phyloP scores from a whole-genome alignment of 2,113 vertebrate species.

The Glaucomys volans region DNA sequence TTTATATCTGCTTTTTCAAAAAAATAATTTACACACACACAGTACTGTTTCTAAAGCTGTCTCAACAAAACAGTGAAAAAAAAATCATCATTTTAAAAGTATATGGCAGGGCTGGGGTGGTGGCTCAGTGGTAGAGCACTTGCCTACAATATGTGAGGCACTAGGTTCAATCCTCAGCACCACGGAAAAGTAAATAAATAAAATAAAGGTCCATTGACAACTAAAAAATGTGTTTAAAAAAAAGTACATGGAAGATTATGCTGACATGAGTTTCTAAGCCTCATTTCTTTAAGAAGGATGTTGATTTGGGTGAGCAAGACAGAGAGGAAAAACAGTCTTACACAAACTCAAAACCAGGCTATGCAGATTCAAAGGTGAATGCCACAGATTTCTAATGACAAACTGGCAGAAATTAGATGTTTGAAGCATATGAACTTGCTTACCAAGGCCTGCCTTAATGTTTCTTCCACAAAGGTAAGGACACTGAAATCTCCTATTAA shows the following conservation, averaged over 20 bases:
- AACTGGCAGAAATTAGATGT: neutral
- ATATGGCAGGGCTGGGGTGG: neutral
- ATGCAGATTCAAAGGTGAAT: slow-evolving; percentile 42
- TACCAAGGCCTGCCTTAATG: neutral
- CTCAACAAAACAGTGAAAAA: slow-evolving; percentile 9
- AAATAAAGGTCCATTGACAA: no score
- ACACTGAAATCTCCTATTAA: neutral
- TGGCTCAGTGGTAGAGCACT: no score
- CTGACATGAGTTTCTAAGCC: neutral
- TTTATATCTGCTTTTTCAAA: neutral
- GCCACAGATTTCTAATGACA: neutral
- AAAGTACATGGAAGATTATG: neutral
- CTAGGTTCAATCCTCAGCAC: no score
- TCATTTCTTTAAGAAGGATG: slow-evolving; percentile 1
- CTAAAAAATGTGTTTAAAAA: no score
- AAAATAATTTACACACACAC: slow-evolving; percentile 24
- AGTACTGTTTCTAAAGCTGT: slow-evolving; percentile 11
- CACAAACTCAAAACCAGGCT: slow-evolving; percentile 43
- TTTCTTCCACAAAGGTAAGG: slow-evolving; percentile 26
- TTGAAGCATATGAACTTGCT: neutral
- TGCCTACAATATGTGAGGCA: no score
- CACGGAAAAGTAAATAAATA: no score
- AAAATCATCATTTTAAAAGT: neutral
- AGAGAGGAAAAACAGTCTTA: neutral
- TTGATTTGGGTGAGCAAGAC: slow-evolving; percentile 4